A percentile compares a stretch with the other conserved stretches of the same genome.
Evolutionary conservation across 2,888 invertebrate genomes (phyloP).

Genomic region (Suillia variegata): DNA sequence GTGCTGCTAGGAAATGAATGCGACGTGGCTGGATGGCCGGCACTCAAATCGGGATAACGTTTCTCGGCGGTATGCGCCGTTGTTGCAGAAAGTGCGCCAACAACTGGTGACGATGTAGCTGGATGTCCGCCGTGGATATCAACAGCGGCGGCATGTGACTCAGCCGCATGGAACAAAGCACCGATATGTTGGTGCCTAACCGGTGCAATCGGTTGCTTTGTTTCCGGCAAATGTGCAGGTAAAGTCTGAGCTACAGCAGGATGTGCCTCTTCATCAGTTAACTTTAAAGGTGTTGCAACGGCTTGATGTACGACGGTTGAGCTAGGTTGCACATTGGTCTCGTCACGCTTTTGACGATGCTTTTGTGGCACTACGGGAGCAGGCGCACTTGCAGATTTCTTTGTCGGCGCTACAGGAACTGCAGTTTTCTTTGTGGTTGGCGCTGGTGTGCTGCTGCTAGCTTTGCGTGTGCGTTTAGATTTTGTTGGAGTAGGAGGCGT

Average conservation of each 20-base stretch:
- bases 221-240: neutral
- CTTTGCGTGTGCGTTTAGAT: conserved; percentile 2
- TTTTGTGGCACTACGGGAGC: neutral
- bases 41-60: neutral
- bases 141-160: too few relatives aligned
- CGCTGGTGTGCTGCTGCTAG: conserved; percentile 2
- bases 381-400: neutral
- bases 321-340: too few relatives aligned
- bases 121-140: neutral
- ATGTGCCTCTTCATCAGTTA: neutral
- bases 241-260: neutral
- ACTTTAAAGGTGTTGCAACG: neutral
- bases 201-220: neutral
- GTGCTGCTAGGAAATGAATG: neutral
- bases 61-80: conserved; percentile 4
- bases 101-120: neutral
- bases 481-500: neutral
- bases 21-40: neutral
- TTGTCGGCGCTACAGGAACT: neutral
- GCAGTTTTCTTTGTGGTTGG: neutral
- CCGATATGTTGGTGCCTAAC: neutral
- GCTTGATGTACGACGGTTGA: neutral
- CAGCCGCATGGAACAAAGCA: neutral
- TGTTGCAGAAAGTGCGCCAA: neutral
- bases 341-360: conserved; percentile 37